Evolutionary conservation across 2,797 vertebrate genomes (phyloP).

Genomic region (Austrolebias charrua): DNA sequence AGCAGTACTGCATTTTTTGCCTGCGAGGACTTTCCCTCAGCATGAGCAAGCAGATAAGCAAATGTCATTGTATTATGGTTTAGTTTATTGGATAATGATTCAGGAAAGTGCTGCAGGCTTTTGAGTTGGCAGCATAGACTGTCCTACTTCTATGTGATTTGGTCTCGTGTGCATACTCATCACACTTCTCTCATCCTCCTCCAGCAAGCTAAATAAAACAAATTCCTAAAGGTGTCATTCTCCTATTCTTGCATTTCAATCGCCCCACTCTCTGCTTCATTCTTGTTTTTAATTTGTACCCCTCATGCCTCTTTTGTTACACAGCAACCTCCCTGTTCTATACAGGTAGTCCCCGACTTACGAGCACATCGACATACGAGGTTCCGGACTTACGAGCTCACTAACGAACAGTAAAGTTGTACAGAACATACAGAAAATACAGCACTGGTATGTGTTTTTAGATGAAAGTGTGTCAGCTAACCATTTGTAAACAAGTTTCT

Average conservation of each 20-base stretch:
- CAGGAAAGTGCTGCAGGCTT: conserved; percentile 68
- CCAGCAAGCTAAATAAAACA: conserved; percentile 46
- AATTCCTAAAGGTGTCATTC: conserved; percentile 55
- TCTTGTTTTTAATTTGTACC: conserved; percentile 8
- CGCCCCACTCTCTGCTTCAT: conserved; percentile 18
- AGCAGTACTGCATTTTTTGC: conserved; percentile 12
- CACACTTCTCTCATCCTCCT: conserved; percentile 50
- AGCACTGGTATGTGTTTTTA: too few relatives aligned
- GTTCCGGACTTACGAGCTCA: too few relatives aligned
- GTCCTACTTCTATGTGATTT: conserved; percentile 72
- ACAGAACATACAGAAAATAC: too few relatives aligned
- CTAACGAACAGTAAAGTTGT: too few relatives aligned
- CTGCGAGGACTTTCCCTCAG: conserved; percentile 26
- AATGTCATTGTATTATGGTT: conserved; percentile 42
- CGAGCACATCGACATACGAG: too few relatives aligned
- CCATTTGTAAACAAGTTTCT: too few relatives aligned
- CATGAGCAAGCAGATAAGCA: conserved; percentile 48
- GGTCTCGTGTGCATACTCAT: conserved; percentile 32
- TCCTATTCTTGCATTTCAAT: conserved; percentile 26
- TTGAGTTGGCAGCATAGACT: conserved; percentile 59
- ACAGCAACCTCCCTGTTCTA: background rate
- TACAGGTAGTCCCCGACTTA: too few relatives aligned
- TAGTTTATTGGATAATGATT: conserved; percentile 64
- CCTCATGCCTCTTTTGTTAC: conserved; percentile 17
- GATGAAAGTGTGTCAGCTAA: too few relatives aligned